Evolutionary conservation across 1,140 invertebrate genomes (phyloP), one percentile per base, ranked within the genome.

Genomic region (Trachymyrmex septentrionalis): DNA sequence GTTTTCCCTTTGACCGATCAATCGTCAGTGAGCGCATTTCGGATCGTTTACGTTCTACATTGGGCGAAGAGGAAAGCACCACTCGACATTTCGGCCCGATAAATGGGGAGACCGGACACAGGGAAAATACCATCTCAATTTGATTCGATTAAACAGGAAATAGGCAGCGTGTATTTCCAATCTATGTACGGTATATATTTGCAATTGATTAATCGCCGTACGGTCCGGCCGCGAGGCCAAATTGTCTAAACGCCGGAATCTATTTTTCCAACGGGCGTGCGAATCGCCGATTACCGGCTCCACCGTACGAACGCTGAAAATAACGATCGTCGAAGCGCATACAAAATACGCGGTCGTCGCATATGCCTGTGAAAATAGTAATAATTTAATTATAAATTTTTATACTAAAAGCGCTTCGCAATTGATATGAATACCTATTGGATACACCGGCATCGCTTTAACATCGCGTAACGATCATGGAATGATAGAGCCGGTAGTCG

Each of bases 71-170:
- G 69, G 69, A 75, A 84, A 84, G 80, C 80, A 34, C 80, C 80
- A 84, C 80, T 84, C 80, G 80, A 84, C 80, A 84, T 84, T 84
- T 84, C 55, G 55, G 55, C 27, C 38, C 80, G 80, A 75, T 84
- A 84, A 84, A 84, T 84, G 80, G 69, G 53, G 69, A 48, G 80
- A 61, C 69, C 80, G 69, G 80, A 84, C 80, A 84, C 73, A 85
- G 75, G 44, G 73, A 85, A 85, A 76, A 78, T 85, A 85, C 75
- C 82, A 78, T 78, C 72, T 85, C 82, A 78, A 78, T 85, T 85
- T 78, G 82, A 85, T 78, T 85, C 82, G 82, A 85, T 85, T 78
- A 77, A 85, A 85, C 82, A 77, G 72, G 82, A 85, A 85, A 85
- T 85, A 64, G 72, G 72, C 71, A 76, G 61, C 82, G 73, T 85